phyloP scores from a whole-genome alignment of 1,140 invertebrate genomes.

The Dendrolimus punctatus region DNA sequence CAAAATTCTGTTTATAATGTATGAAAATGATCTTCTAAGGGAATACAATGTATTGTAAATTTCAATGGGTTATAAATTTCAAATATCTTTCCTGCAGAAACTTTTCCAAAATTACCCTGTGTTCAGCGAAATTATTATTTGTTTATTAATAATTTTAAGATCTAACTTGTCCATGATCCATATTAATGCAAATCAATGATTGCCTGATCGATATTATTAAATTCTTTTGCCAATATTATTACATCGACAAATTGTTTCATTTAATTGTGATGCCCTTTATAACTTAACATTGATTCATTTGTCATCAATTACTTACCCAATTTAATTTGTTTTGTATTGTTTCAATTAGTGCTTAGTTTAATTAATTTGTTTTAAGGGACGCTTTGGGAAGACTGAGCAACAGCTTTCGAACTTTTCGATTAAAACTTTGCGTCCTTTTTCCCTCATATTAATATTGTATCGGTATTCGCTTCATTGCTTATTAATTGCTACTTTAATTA shows the following conservation, averaged over 20 bases:
- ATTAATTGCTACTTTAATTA: too few species aligned
- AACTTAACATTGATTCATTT: too few species aligned
- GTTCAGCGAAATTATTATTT: neutral
- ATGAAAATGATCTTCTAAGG: too few species aligned
- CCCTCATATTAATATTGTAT: constrained; percentile 14
- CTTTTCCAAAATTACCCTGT: neutral
- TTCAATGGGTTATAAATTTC: too few species aligned
- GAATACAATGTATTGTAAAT: too few species aligned
- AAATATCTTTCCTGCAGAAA: too few species aligned
- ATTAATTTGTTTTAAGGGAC: constrained; percentile 33
- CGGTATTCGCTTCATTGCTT: constrained; percentile 1
- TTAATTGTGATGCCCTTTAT: too few species aligned
- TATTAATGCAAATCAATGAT: too few species aligned
- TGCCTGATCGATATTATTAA: too few species aligned
- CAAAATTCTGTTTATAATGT: neutral
- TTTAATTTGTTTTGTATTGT: constrained; percentile 31
- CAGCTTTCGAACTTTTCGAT: constrained; percentile 22
- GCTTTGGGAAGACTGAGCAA: constrained; percentile 10
- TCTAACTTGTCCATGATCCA: neutral
- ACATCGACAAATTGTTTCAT: too few species aligned
- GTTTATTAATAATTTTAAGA: neutral
- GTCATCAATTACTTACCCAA: neutral
- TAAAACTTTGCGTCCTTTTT: constrained; percentile 29
- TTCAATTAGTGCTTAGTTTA: constrained; percentile 38
- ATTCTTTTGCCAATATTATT: too few species aligned